A percentile compares a stretch with the other conserved stretches of the same genome.
Evolutionary conservation across 1,140 invertebrate genomes (phyloP).

Genomic region (Micrasema longulum): DNA sequence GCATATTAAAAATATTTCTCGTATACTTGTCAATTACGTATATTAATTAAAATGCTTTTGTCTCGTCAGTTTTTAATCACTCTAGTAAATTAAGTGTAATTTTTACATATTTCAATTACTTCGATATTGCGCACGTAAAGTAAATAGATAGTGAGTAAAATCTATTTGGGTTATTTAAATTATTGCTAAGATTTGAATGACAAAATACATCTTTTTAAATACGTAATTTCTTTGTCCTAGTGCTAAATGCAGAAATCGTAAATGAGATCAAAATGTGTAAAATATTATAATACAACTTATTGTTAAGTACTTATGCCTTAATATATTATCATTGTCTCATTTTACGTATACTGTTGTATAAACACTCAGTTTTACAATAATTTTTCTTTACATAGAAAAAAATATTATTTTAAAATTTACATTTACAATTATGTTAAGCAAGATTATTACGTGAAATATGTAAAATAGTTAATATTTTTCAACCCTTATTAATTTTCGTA

Average conservation of each 20-base stretch:
- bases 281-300: slow-evolving; percentile 54
- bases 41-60: slow-evolving; percentile 31
- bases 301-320: slow-evolving; percentile 54
- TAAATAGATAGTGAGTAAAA: no score
- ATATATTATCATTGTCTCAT: slow-evolving; percentile 52
- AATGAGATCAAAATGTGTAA: slow-evolving; percentile 55
- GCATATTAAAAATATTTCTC: slow-evolving; percentile 42
- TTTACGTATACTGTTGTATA: slow-evolving; percentile 54
- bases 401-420: slow-evolving; percentile 48
- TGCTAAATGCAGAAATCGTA: slow-evolving; percentile 52
- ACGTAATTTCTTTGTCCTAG: slow-evolving; percentile 46
- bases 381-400: slow-evolving; percentile 43
- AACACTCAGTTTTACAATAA: slow-evolving; percentile 42
- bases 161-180: no score
- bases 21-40: slow-evolving; percentile 46
- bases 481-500: slow-evolving; percentile 52
- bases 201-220: slow-evolving; percentile 30
- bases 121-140: no score
- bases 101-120: no score
- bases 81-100: no score
- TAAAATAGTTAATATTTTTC: slow-evolving; percentile 55
- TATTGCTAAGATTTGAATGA: no score
- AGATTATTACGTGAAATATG: slow-evolving; percentile 52
- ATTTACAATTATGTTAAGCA: slow-evolving; percentile 45
- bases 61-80: neutral